Evolutionary conservation across 2,888 invertebrate genomes (phyloP).

Genomic region (Drosophila leonis): DNA sequence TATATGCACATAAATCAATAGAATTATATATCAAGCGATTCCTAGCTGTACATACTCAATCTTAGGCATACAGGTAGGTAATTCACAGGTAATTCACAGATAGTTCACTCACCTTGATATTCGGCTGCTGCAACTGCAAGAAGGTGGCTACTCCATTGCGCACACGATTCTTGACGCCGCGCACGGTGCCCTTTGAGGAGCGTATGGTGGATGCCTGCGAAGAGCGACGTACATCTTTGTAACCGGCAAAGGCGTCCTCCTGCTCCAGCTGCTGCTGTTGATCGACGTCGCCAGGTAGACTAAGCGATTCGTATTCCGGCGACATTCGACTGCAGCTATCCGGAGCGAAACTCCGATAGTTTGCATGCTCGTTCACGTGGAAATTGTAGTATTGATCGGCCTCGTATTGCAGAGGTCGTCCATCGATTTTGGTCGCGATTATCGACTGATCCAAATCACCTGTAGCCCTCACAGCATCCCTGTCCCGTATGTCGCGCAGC

Average conservation of each 20-base stretch:
- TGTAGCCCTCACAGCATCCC: conserved; percentile 82
- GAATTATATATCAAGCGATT: neutral
- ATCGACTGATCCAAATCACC: conserved; percentile 26
- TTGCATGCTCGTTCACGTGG: conserved; percentile 90
- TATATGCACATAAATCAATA: neutral
- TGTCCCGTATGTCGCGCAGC: conserved; percentile 89
- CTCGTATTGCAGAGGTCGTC: conserved; percentile 87
- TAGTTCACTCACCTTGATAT: conserved; percentile 89
- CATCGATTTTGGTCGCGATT: conserved; percentile 77
- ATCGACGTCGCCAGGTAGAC: conserved; percentile 1
- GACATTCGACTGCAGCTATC: conserved; percentile 20
- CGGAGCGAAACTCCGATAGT: conserved; percentile 72
- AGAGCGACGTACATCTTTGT: conserved; percentile 89
- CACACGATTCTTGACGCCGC: conserved; percentile 97
- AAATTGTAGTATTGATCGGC: conserved; percentile 93
- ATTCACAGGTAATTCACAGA: neutral
- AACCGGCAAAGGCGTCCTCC: conserved; percentile 92
- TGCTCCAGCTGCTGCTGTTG: conserved; percentile 4
- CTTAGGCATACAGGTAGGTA: neutral
- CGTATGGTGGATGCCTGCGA: conserved; percentile 92
- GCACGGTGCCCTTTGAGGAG: conserved; percentile 97
- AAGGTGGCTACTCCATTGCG: conserved; percentile 97
- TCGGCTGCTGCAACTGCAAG: conserved; percentile 91
- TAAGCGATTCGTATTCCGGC: conserved; percentile 22
- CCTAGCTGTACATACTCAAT: neutral